These are phyloP conservation scores for Oophaga pumilio DNA, from an alignment of 2,113 vertebrate species.

Conservation along the genomic window DNA sequence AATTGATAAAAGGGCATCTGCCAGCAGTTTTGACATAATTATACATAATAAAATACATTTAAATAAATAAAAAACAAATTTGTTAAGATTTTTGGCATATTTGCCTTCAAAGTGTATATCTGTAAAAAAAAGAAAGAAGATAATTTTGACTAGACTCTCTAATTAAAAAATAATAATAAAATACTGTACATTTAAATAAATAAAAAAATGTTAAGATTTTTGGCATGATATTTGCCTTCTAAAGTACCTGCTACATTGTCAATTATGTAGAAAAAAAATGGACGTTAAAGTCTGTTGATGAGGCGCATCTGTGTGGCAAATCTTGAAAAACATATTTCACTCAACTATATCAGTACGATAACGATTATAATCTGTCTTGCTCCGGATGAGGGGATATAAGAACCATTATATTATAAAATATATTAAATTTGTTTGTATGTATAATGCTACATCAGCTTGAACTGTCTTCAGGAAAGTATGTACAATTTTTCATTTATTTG, in stretches of 20 bases:
- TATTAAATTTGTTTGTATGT: no score
- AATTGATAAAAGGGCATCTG: no score
- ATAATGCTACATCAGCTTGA: background rate
- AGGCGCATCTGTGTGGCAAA: background rate
- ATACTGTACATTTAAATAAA: no score
- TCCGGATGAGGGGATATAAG: background rate
- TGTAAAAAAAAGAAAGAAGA: background rate
- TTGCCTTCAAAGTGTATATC: background rate
- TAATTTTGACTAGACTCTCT: background rate
- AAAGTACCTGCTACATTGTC: background rate
- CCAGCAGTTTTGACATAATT: no score
- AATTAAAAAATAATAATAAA: no score
- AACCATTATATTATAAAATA: no score
- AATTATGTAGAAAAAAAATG: background rate
- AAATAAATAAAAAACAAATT: no score
- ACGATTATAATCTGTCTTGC: background rate
- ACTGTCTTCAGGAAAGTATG: background rate
- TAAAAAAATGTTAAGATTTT: background rate
- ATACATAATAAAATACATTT: no score
- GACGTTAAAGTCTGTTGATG: background rate
- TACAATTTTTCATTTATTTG: constrained; percentile 30
- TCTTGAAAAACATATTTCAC: background rate
- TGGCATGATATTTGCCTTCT: background rate
- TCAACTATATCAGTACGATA: background rate
- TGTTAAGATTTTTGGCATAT: background rate